phyloP scores from a whole-genome alignment of 2,888 invertebrate genomes.

The Cenopis cana region DNA sequence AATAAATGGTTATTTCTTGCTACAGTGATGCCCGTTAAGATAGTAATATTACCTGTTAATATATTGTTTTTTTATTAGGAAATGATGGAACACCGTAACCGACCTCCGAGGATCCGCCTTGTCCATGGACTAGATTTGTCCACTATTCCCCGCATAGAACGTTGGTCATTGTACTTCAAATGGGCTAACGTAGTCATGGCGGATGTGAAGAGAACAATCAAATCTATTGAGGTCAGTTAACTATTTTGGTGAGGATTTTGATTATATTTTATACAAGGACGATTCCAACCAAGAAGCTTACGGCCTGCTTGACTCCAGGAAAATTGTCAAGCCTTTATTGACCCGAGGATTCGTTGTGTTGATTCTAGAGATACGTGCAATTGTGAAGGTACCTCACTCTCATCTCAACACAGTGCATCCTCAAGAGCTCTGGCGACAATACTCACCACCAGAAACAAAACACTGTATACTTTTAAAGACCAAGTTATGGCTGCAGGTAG shows the following conservation, averaged over 20 bases:
- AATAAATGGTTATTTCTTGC: not conserved
- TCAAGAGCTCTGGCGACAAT: too few species aligned
- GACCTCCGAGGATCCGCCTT: conserved; percentile 43
- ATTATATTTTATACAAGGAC: not conserved
- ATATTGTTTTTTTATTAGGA: conserved; percentile 14
- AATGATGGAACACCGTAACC: conserved; percentile 21
- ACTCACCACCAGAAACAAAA: too few species aligned
- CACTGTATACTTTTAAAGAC: too few species aligned
- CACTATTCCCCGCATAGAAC: conserved; percentile 51
- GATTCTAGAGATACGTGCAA: too few species aligned
- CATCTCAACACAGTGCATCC: too few species aligned
- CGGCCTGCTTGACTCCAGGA: too few species aligned
- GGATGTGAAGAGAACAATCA: conserved; percentile 52
- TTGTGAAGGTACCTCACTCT: too few species aligned
- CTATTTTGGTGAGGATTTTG: not conserved
- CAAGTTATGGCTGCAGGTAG: too few species aligned
- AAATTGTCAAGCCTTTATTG: too few species aligned
- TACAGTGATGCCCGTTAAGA: not conserved
- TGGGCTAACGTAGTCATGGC: conserved; percentile 57
- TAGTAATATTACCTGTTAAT: not conserved
- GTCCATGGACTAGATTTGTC: conserved; percentile 48
- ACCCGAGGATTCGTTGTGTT: too few species aligned
- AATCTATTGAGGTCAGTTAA: conserved; percentile 58
- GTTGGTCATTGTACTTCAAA: conserved; percentile 70
- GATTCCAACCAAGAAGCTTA: too few species aligned